Base-by-base conservation (phyloP, 2,797 vertebrate species). In the Alfaro cultratus region DNA sequence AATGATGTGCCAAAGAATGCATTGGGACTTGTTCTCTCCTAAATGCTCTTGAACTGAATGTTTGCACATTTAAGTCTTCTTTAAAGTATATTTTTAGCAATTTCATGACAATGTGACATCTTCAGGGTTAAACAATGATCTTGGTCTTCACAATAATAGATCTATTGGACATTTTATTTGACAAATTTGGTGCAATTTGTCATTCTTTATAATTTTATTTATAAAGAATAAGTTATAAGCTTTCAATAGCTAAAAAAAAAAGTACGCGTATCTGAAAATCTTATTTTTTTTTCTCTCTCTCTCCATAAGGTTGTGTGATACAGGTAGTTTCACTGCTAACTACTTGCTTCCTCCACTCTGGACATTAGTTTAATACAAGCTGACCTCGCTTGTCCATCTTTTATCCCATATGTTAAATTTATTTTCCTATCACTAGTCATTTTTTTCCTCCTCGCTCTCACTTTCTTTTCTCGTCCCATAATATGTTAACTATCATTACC, bases 401-500 rank as follows among this genome's bases (percentile, higher is more conserved):
- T 45, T 21, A 46, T 16, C 31, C 1, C 45, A 85, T 34, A 84
- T 68, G 57, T 84, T 73, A 81, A 83, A 75, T 68, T 49, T 75
- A 21, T 46, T 15, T 23, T 70, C 74, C 64, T 10, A 39, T 68
- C 47, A 15, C 26, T 0, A 11, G 64, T 3, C 34, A 41, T 62
- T 62, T 53, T 53, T 36, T 26, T 4, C 80, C 15, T 77, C 53
- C 64, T 5, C 18, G 73, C 2, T 70, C 15, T 46, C 74, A 46
- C 51, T 77, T 43, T 77, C 36, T 76, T 75, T 62, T 64, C 75
- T 68, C 34, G 78, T 83, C 64, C 79, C 71, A 72, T 79, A 29
- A 78, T 89, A 85, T 75, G 77, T 74, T 88, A 81, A 55, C 90
- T 80, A 68, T n/a, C 60, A 83, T 86, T 82, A 83, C 51, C 67